Conservation (phyloP, 2,797 vertebrate genomes). For the Cyclura pinguis region DNA sequence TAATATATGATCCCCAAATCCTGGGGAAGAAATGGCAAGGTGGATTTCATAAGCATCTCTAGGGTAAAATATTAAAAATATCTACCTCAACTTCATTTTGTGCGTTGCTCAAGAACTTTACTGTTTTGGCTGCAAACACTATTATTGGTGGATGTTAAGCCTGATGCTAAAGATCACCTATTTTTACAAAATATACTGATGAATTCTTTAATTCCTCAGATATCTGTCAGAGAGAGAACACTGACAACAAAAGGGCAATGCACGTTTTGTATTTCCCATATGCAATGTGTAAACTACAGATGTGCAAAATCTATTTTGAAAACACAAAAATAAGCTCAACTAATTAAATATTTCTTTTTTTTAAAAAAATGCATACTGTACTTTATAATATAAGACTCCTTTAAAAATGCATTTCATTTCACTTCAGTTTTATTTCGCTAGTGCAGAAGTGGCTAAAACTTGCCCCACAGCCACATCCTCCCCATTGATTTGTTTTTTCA, state of each 20-base stretch:
- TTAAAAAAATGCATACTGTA: slow-evolving; percentile 15
- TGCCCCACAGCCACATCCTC: too few relatives aligned
- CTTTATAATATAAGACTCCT: too few relatives aligned
- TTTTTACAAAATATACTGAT: neutral
- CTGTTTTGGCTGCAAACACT: neutral
- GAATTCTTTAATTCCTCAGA: neutral
- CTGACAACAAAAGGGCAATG: neutral
- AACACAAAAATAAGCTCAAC: slow-evolving; percentile 26
- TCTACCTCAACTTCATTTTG: neutral
- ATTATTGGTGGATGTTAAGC: neutral
- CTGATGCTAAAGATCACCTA: neutral
- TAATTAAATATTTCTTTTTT: slow-evolving; percentile 37
- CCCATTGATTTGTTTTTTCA: too few relatives aligned
- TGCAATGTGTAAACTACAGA: slow-evolving; percentile 11
- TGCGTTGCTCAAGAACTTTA: neutral
- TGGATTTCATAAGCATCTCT: neutral
- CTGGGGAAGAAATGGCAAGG: neutral
- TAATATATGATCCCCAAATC: neutral
- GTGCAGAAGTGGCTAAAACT: too few relatives aligned
- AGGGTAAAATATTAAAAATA: neutral
- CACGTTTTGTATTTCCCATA: slow-evolving; percentile 1
- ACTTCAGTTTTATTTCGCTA: too few relatives aligned
- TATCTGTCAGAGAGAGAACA: neutral
- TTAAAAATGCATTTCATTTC: too few relatives aligned
- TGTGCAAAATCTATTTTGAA: slow-evolving; percentile 32